Evolutionary conservation across 2,113 vertebrate species (phyloP), one percentile per base, ranked within the genome.

Genomic region (Eonycteris spelaea): DNA sequence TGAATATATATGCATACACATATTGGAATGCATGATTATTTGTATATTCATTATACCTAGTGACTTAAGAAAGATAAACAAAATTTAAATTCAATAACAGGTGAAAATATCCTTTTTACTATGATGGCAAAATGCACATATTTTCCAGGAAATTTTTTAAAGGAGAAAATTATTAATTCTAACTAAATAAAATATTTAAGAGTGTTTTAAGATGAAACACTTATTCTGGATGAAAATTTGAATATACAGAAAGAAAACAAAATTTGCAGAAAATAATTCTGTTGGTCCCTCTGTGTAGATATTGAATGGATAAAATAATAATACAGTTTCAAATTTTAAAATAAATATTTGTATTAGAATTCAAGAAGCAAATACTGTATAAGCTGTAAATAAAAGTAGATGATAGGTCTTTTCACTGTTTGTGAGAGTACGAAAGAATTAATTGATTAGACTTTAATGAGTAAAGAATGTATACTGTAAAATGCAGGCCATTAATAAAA

Each of bases 221-320:
- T 9, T n/a, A 51, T 63, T 40, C 30, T 38, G 26, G 30, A 12
- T 35, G 5, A 83, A 83, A 57, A 40, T 11, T 48, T 57, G 57
- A 9, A 40, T n/a, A n/a, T 65, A 4, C 13, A 74, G 19, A 83
- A 45, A 63, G 43, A 12, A 74, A 87, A 87, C 11, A 13, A 48
- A 6, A 75, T 10, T 55, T 67, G 30, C n/a, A 35, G 28, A 53
- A 65, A 89, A 67, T 2, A 82, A 43, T 83, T 65, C 4, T 48
- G 9, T 57, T 2, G 18, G 3, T 68, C 57, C 4, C 35, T 43
- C 0, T 22, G 83, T 38, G 6, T 83, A 0, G 0, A 63, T 63
- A 73, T 35, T 48, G 22, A 74, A 3, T 2, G 1, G 0, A 14
- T 63, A 65, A 53, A 65, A 28, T 74, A 40, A 30, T 43, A 28